Base-by-base conservation (phyloP, 2,797 vertebrate species). In the Enteromius trimaculatus region DNA sequence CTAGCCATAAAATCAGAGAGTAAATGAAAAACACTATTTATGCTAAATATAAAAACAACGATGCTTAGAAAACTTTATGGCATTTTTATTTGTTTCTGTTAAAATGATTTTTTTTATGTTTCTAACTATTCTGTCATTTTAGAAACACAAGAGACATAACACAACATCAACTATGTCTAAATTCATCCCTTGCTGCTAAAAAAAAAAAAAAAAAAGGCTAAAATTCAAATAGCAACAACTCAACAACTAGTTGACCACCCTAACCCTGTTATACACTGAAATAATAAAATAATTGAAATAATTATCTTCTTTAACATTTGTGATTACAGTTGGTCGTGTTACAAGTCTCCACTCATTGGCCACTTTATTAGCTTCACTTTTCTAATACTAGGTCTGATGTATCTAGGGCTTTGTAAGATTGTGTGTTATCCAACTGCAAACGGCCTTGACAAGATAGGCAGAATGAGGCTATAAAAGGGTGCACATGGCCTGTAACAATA, bases 381-480 rank as follows among this genome's bases (percentile, higher is more conserved):
- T 60, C 53, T 74, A 74, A 74, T 37, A 37, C 29, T n/a, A n/a
- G 5, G 10, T 14, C 71, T 53, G 26, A n/a, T 4, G 14, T 0
- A 1, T 76, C 34, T 74, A 77, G 55, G 13, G 71, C 11, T 74
- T 77, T 44, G 23, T 19, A 39, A 62, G 4, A 53, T 17, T 39
- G 42, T 78, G 19, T 31, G 23, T 49, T 78, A 65, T 78, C 26
- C 60, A 64, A 10, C 60, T 65, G 76, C n/a, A 64, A 62, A 58
- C 23, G 11, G 39, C 37, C 14, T 21, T 26, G 16, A 47, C 60
- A 65, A 65, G 58, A 64, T 14, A 47, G 39, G 2, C 42, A 78
- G 42, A 78, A 78, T 78, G 60, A 44, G 55, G 37, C 42, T 47
- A 65, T 65, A 65, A 78, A 78, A 64, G 11, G 60, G 39, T 78